Percentiles rank a stretch among this genome's conserved stretches.
phyloP scores from a whole-genome alignment of 2,113 vertebrate genomes.

The Dipodomys ordii region DNA sequence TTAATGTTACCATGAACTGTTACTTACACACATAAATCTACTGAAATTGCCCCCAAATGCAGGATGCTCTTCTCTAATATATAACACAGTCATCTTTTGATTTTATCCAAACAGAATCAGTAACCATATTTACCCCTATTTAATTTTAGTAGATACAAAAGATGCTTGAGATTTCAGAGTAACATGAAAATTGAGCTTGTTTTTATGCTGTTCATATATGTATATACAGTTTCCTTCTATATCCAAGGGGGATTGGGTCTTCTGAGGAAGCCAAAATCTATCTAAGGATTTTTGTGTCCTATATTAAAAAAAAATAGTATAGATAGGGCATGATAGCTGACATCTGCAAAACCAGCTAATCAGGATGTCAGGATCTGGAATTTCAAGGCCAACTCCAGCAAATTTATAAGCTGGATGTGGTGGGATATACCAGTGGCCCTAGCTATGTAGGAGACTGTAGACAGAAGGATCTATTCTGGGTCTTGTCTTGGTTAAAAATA shows the following conservation, averaged over 20 bases:
- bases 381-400: no score
- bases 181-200: conserved; percentile 25
- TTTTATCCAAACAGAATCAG: not conserved
- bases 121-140: conserved; percentile 23
- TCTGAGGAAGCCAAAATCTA: not conserved
- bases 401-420: not conserved
- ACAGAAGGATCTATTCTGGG: no score
- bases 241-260: not conserved
- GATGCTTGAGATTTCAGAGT: conserved; percentile 17
- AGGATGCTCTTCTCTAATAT: not conserved
- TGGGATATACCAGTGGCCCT: not conserved
- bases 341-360: no score
- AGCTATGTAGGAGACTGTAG: no score
- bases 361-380: no score
- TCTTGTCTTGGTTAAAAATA: no score
- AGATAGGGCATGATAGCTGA: no score
- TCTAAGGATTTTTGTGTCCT: no score
- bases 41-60: not conserved
- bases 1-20: not conserved
- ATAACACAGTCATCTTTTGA: not conserved
- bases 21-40: not conserved
- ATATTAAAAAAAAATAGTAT: no score
- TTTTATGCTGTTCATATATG: not conserved
- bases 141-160: not conserved
- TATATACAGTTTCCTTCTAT: not conserved